These are phyloP conservation scores for Deilephila porcellus DNA, from an alignment of 2,888 invertebrate genomes.

Conservation along the genomic window DNA sequence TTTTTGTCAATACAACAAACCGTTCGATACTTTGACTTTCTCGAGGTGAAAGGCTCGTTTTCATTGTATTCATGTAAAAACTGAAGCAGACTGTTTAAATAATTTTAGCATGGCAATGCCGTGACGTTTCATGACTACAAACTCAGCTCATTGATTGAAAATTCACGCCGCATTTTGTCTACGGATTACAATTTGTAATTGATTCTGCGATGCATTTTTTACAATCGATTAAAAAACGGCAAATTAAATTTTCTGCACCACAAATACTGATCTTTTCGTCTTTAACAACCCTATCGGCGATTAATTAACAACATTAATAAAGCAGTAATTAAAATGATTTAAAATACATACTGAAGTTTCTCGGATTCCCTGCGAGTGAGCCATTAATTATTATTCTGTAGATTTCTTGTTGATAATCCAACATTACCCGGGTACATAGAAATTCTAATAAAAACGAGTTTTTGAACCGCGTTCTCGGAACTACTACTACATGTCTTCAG, in stretches of 20 bases:
- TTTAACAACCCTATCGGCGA: not conserved
- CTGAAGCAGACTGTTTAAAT: constrained; percentile 18
- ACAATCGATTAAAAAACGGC: constrained; percentile 6
- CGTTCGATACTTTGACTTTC: constrained; percentile 24
- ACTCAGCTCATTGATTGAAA: constrained; percentile 10
- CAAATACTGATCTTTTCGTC: not conserved
- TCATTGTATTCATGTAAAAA: constrained; percentile 23
- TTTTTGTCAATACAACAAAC: not conserved
- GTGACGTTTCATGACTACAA: constrained; percentile 7
- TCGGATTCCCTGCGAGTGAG: constrained; percentile 4
- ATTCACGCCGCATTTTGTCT: constrained; percentile 23
- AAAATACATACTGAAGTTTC: constrained; percentile 1
- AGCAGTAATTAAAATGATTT: not conserved
- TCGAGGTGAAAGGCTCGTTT: constrained; percentile 27
- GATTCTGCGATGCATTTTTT: constrained; percentile 2
- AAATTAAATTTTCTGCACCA: not conserved
- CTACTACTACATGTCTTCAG: constrained; percentile 9
- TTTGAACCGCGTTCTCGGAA: constrained; percentile 9
- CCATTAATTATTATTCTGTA: constrained; percentile 27
- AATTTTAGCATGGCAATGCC: constrained; percentile 6
- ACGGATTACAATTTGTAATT: constrained; percentile 11
- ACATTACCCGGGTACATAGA: constrained; percentile 30
- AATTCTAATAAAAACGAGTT: constrained; percentile 33
- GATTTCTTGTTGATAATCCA: constrained; percentile 28
- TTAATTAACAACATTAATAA: not conserved